A percentile compares a stretch with the other conserved stretches of the same genome.
Evolutionary conservation across 2,888 invertebrate genomes (phyloP).

Genomic region (Drosophila acutilabella): DNA sequence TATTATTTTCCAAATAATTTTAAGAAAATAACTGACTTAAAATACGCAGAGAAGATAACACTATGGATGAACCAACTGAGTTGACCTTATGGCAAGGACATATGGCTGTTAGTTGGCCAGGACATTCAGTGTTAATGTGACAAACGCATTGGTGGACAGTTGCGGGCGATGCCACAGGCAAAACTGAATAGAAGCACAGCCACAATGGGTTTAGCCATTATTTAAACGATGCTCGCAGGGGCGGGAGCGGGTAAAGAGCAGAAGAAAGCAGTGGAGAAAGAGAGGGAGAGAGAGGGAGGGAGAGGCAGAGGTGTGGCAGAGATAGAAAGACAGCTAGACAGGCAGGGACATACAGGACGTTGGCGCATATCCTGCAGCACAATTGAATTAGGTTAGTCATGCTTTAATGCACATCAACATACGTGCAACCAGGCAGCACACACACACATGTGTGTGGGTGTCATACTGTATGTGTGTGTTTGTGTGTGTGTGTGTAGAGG

Average conservation of each 20-base stretch:
- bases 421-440: slow-evolving; percentile 69
- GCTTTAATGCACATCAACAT: slow-evolving; percentile 79
- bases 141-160: slow-evolving; percentile 42
- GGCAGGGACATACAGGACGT: slow-evolving; percentile 40
- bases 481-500: slow-evolving; percentile 33
- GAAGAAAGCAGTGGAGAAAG: not conserved
- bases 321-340: slow-evolving; percentile 4
- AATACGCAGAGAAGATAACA: not conserved
- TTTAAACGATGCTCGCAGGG: slow-evolving; percentile 57
- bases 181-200: slow-evolving; percentile 33
- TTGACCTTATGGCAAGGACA: slow-evolving; percentile 29
- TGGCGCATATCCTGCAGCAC: slow-evolving; percentile 77
- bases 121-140: slow-evolving; percentile 58
- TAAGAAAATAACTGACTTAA: not conserved
- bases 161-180: slow-evolving; percentile 50
- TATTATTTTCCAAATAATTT: too few species aligned
- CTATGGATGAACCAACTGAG: not conserved
- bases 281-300: slow-evolving; percentile 5
- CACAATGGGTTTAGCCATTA: slow-evolving; percentile 66
- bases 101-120: slow-evolving; percentile 24
- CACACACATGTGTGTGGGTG: slow-evolving; percentile 12
- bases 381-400: slow-evolving; percentile 81
- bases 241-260: not conserved
- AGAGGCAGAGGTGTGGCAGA: not conserved
- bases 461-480: slow-evolving; percentile 19